Evolutionary conservation across 2,113 vertebrate species (phyloP).

Genomic region (Chamaetylas fuelleborni): DNA sequence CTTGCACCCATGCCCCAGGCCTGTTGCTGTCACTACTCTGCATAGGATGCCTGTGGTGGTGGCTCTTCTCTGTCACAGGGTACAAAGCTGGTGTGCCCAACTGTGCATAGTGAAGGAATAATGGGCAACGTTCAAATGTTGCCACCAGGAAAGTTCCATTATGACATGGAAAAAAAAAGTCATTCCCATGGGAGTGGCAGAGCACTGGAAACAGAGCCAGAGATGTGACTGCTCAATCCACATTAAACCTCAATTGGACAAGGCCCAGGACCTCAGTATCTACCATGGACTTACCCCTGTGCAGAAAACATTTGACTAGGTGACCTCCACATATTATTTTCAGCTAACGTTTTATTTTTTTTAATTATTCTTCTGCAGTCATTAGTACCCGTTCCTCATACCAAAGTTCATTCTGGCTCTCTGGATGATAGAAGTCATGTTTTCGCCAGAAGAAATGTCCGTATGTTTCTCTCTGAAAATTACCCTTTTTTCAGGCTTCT

Average conservation of each 20-base stretch:
- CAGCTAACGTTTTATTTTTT: neutral
- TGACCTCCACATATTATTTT: neutral
- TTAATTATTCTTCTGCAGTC: neutral
- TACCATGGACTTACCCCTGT: neutral
- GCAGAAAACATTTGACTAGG: fast-evolving
- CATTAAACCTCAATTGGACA: neutral
- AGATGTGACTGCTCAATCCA: neutral
- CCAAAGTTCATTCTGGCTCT: neutral
- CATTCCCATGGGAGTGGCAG: neutral
- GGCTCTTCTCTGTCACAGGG: neutral
- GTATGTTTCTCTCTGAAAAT: neutral
- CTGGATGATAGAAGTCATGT: neutral
- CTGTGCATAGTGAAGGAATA: neutral
- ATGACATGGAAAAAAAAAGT: neutral
- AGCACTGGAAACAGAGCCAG: neutral
- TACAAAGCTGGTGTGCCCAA: neutral
- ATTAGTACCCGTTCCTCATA: neutral
- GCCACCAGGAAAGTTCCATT: neutral
- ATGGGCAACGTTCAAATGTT: neutral
- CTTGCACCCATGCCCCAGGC: neutral
- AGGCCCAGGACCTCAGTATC: neutral
- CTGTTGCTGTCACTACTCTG: neutral
- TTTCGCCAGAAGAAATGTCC: neutral
- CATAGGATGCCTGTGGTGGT: fast-evolving
- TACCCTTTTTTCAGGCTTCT: neutral